Percentiles rank a stretch among this genome's conserved stretches.
phyloP scores from a whole-genome alignment of 2,797 vertebrate species.

The Silurus aristotelis region DNA sequence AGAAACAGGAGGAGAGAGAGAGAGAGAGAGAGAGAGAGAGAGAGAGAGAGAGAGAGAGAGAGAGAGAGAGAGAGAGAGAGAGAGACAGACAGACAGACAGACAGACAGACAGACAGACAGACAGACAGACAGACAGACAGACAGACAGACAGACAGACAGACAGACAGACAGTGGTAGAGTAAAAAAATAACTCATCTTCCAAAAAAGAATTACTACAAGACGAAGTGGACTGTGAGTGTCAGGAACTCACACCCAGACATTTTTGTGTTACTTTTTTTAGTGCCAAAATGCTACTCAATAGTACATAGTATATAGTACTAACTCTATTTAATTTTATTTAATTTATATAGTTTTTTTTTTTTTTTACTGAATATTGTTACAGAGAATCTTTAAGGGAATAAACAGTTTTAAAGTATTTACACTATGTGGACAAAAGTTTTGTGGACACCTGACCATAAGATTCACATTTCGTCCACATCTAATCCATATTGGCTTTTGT shows the following conservation, averaged over 20 bases:
- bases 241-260: not conserved
- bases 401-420: no score
- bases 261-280: not conserved
- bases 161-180: not conserved
- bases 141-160: no score
- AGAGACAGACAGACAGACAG: no score
- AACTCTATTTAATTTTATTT: not conserved
- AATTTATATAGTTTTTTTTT: no score
- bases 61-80: not conserved
- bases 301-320: not conserved
- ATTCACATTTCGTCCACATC: no score
- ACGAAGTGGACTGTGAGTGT: not conserved
- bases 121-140: not conserved
- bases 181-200: not conserved
- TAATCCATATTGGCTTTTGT: no score
- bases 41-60: not conserved
- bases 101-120: not conserved
- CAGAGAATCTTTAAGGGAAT: no score
- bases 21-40: not conserved
- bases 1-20: constrained; percentile 62
- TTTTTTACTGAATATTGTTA: no score
- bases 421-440: no score
- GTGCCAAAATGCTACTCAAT: not conserved
- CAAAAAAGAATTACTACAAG: not conserved
- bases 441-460: no score